Conservation (phyloP, 2,888 invertebrate species). For the Calliphora vomitoria region DNA sequence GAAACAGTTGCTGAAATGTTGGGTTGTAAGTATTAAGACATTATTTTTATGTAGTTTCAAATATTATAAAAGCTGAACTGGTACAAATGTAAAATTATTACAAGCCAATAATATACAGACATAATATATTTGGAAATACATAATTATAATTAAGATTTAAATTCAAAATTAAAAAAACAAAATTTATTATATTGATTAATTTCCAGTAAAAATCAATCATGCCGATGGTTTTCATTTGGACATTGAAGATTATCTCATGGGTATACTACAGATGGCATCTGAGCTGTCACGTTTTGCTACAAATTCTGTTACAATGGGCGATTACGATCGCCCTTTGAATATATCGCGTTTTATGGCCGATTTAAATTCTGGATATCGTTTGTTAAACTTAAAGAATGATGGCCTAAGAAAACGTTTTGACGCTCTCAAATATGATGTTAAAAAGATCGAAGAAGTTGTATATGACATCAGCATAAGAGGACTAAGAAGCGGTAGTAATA, state of each 20-base stretch:
- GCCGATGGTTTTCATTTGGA: constrained; percentile 94
- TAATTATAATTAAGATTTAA: no score
- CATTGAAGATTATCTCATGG: constrained; percentile 95
- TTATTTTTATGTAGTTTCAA: not conserved
- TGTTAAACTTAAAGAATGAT: constrained; percentile 96
- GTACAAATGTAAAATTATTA: no score
- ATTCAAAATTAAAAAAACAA: not conserved
- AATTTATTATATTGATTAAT: not conserved
- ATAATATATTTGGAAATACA: no score
- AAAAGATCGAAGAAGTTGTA: constrained; percentile 95
- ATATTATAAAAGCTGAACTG: no score
- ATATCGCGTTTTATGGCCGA: constrained; percentile 95
- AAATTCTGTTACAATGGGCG: constrained; percentile 93
- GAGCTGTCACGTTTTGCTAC: constrained; percentile 93
- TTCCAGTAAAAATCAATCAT: constrained; percentile 87
- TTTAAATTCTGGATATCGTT: constrained; percentile 94
- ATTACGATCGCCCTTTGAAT: constrained; percentile 91
- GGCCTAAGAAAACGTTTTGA: constrained; percentile 94
- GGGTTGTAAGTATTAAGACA: constrained; percentile 87
- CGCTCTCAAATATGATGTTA: constrained; percentile 95
- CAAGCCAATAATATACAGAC: no score
- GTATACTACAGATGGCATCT: constrained; percentile 91
- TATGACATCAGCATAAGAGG: constrained; percentile 94
- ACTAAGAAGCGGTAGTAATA: constrained; percentile 82
- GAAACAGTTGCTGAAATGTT: constrained; percentile 91